Evolutionary conservation across 1,140 invertebrate species (phyloP), one percentile per base, ranked within the genome.

Genomic region (Octopus sinensis): DNA sequence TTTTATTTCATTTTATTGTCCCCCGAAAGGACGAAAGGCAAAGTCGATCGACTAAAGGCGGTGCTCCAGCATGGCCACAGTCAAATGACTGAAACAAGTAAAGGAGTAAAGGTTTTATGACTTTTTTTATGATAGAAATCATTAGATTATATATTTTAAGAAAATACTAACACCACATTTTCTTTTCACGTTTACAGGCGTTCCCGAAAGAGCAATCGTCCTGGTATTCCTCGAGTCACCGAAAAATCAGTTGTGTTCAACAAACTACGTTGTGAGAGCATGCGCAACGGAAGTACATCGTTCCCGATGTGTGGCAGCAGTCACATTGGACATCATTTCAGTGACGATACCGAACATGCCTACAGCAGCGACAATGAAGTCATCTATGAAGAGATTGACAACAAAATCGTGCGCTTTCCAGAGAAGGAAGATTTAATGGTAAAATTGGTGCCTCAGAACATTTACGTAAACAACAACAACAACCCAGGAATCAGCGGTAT

Each of bases 201-300:
- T 73, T 73, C 68, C 0, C 68, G 68, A 12, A 73, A 73, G 30
- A 73, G 68, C 68, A 73, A 73, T 13, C 68, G 68, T n/a, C 68
- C 68, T 73, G 68, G 68, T 10, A 23, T 73, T 4, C 76, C 76
- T 9, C 30, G 52, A 9, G 76, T 77, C 43, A 77, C 76, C 13
- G 76, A 53, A 17, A 77, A 77, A 51, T 77, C 76, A 6, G 76
- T 77, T 5, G 76, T 77, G 13, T 77, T 51, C 43, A 77, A 51
- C 76, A 77, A 77, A 51, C 43, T 77, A 13, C 76, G 76, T 13
- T 77, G 76, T 17, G 76, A 77, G 6, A 77, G 76, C 52, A 77
- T 77, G 43, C 30, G 52, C 30, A 77, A 53, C 30, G 76, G 76
- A 6, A 53, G 52, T 2, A 43, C 76, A 17, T 51, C 43, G n/a